Evolutionary conservation across 2,113 vertebrate genomes (phyloP), one percentile per base, ranked within the genome.

Genomic region (Polypterus bichir): DNA sequence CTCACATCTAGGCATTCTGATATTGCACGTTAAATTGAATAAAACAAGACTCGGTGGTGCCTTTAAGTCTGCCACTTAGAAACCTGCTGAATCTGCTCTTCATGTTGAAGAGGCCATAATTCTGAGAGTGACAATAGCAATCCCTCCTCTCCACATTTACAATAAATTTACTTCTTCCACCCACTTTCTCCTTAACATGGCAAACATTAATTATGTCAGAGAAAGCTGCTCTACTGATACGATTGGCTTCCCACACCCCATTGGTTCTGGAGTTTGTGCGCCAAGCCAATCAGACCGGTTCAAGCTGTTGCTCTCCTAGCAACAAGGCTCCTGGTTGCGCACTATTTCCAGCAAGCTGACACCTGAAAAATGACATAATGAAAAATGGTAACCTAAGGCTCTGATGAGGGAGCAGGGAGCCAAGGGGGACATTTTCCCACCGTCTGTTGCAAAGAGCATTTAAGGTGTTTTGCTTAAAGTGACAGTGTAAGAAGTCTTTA

Each of bases 381-480:
- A 88, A 91, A 85, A 81, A 89, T 79, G 79, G 71, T 79, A 79
- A 81, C 64, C 77, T 76, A 70, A 76, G 69, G 70, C 73, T 71
- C 76, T 71, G 71, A 66, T 66, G 59, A 69, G 78, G 81, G 80
- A 79, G 78, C 67, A 69, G 79, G 73, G 79, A 82, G 79, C 81
- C 71, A 74, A 75, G 72, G 62, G 54, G 71, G 71, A 73, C 61
- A 57, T 63, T 70, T 60, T 62, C 45, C 49, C 64, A 66, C 77
- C 69, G 83, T 86, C 76, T 82, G 79, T 78, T 66, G 77, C 73
- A 73, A 77, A 83, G 86, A 83, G 86, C 86, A 86, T 86, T 86
- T 88, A 78, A 86, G 82, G 84, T 83, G 83, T 87, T 86, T 82
- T 81, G 78, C 88, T 94, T 94, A 94, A 94, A 94, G 90, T 68